A percentile compares a stretch with the other conserved stretches of the same genome.
Evolutionary conservation across 1,140 invertebrate genomes (phyloP).

Genomic region (Stenopsyche tienmushanensis): DNA sequence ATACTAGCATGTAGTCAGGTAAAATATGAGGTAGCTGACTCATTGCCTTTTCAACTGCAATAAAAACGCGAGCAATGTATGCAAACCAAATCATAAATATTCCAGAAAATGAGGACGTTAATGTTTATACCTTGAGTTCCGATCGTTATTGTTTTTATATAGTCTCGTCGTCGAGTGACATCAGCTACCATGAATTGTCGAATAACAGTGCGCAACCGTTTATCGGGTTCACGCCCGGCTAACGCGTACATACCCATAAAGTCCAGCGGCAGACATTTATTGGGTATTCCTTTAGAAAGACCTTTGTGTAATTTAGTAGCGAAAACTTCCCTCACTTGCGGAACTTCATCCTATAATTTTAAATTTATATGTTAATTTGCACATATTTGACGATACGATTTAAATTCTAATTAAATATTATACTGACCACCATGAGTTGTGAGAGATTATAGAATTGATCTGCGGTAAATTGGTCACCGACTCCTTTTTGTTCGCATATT

Average conservation of each 20-base stretch:
- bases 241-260: slow-evolving; percentile 96
- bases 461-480: slow-evolving; percentile 89
- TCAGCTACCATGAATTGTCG: slow-evolving; percentile 81
- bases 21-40: slow-evolving; percentile 81
- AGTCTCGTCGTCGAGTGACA: slow-evolving; percentile 87
- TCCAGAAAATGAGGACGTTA: neutral
- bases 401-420: no score
- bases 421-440: slow-evolving; percentile 80
- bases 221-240: slow-evolving; percentile 81
- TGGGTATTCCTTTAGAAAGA: slow-evolving; percentile 70
- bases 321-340: slow-evolving; percentile 88
- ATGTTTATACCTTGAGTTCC: slow-evolving; percentile 48
- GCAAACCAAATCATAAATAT: slow-evolving; percentile 1
- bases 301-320: slow-evolving; percentile 91
- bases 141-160: slow-evolving; percentile 76
- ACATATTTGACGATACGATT: no score
- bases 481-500: slow-evolving; percentile 93
- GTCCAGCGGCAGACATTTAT: slow-evolving; percentile 88
- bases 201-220: slow-evolving; percentile 66
- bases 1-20: slow-evolving; percentile 95
- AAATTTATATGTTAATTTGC: neutral
- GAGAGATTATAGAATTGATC: slow-evolving; percentile 95
- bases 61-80: slow-evolving; percentile 5
- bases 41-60: slow-evolving; percentile 63
- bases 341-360: slow-evolving; percentile 73